Evolutionary conservation across 2,113 vertebrate species (phyloP), one percentile per base, ranked within the genome.

Genomic region (Datnioides undecimradiatus): DNA sequence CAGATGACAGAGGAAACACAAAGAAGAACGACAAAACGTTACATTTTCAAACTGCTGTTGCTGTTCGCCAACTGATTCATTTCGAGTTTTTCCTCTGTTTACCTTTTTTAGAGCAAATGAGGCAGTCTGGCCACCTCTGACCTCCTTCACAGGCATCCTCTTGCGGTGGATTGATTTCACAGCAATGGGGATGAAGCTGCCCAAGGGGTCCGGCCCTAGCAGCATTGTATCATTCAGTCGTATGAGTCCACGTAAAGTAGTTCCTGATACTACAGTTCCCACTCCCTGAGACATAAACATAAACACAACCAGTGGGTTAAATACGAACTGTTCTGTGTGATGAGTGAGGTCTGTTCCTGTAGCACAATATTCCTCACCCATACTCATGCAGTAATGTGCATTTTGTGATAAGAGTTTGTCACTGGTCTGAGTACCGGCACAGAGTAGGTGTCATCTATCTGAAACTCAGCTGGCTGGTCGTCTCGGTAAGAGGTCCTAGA

Each of bases 91-190:
- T 29, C 12, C 25, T 33, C 84, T 41, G 36, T 21, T 21, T 86
- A 99, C 98, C 96, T 99, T 99, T 92, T 99, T 99, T 72, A 99
- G 91, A 9, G 98, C 96, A 31, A 99, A 99, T n/a, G 98, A 99
- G 45, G 98, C 98, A 0, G 98, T 99, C 94, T 99, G 98, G 29
- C 98, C 98, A 8, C 98, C 98, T 23, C 98, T 93, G 25, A 99
- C 98, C 90, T 99, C 98, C 91, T 98, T 99, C 74, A 99, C 98
- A 0, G 98, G 97, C 98, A 99, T 99, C 81, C 98, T 96, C 88
- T 99, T 99, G 76, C 98, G 96, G 85, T 99, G 98, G 89, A 99
- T 99, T 6, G 97, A 99, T 88, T 99, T 99, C 75, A 99, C 98
- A 1, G 98, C 97, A 21, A 99, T 99, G 48, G 97, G 73, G 31